These are phyloP conservation scores for Melolontha melolontha DNA, from an alignment of 2,888 invertebrate species.

Conservation along the genomic window DNA sequence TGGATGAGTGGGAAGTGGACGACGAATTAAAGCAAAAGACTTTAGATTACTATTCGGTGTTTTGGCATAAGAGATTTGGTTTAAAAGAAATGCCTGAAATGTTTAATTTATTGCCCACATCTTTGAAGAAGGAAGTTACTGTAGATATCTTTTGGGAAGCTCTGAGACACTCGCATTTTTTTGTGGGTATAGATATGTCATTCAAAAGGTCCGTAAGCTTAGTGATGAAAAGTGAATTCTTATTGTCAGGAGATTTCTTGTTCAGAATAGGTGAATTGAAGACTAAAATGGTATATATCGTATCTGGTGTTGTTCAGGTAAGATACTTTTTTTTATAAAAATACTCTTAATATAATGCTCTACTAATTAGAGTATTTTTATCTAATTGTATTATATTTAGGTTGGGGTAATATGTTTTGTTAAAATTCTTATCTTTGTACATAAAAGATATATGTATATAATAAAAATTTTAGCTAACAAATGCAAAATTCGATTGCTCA, in stretches of 20 bases:
- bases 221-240: constrained; percentile 68
- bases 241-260: constrained; percentile 67
- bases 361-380: too few species aligned
- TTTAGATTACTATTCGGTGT: constrained; percentile 65
- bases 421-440: too few species aligned
- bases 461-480: too few species aligned
- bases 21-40: constrained; percentile 41
- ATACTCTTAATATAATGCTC: too few species aligned
- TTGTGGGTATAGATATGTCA: constrained; percentile 67
- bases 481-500: too few species aligned
- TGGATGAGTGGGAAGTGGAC: constrained; percentile 42
- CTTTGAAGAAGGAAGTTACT: constrained; percentile 68
- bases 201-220: constrained; percentile 67
- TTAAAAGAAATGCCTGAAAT: constrained; percentile 65
- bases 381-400: too few species aligned
- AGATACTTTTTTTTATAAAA: not conserved
- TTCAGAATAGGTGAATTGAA: constrained; percentile 67
- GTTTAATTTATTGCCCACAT: constrained; percentile 65
- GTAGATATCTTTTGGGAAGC: constrained; percentile 69
- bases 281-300: constrained; percentile 68
- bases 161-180: constrained; percentile 67
- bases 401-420: too few species aligned
- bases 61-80: constrained; percentile 69
- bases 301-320: constrained; percentile 66
- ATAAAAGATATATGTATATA: too few species aligned